These are phyloP conservation scores for Darevskia mixta DNA, from an alignment of 2,797 vertebrate genomes.

Conservation along the genomic window DNA sequence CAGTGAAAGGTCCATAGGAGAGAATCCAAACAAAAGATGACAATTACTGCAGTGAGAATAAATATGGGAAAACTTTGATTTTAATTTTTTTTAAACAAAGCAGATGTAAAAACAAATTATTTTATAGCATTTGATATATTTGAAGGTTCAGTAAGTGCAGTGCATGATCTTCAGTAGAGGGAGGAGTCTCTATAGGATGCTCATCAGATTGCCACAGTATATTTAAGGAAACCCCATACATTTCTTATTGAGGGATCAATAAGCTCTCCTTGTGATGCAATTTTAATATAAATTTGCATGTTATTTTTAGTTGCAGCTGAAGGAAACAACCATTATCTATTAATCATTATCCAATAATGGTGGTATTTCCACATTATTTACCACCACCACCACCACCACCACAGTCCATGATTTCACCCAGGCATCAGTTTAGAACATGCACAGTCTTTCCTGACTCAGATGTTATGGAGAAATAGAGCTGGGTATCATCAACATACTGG, in stretches of 20 bases:
- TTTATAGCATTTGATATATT: constrained; percentile 29
- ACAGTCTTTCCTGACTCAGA: too few relatives aligned
- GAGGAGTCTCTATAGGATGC: constrained; percentile 4
- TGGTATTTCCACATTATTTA: not conserved
- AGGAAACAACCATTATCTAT: not conserved
- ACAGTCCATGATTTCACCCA: too few relatives aligned
- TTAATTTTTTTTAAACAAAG: not conserved
- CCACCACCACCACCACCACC: too few relatives aligned
- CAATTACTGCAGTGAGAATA: constrained; percentile 41
- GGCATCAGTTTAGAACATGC: too few relatives aligned
- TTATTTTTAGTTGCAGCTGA: constrained; percentile 16
- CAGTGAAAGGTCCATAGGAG: constrained; percentile 31
- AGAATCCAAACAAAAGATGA: constrained; percentile 46
- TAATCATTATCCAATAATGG: not conserved
- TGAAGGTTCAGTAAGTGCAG: constrained; percentile 22
- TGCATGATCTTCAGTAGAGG: constrained; percentile 24
- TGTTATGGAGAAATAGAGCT: too few relatives aligned
- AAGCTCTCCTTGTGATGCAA: not conserved
- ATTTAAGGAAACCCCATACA: constrained; percentile 25
- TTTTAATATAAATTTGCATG: constrained; percentile 6
- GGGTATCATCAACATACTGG: too few relatives aligned
- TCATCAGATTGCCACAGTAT: not conserved
- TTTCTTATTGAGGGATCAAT: constrained; percentile 6
- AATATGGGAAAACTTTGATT: constrained; percentile 44
- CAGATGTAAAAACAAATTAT: constrained; percentile 17